Evolutionary conservation across 2,797 vertebrate genomes (phyloP).

Genomic region (Pogonophryne albipinna): DNA sequence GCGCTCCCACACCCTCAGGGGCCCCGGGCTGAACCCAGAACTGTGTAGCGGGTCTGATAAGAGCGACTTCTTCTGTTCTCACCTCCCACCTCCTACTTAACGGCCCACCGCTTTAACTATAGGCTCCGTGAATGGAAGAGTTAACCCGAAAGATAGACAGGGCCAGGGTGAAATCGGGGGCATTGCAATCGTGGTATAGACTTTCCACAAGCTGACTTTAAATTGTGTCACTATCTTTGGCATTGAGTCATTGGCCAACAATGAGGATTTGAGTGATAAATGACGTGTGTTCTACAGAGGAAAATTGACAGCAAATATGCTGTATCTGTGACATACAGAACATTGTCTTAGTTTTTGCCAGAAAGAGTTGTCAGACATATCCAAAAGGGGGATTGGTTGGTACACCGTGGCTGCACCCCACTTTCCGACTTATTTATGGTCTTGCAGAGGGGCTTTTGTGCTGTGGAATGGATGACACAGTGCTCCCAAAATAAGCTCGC

Average conservation of each 20-base stretch:
- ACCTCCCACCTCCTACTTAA: slow-evolving; percentile 58
- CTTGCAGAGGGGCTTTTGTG: slow-evolving; percentile 63
- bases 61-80: slow-evolving; percentile 51
- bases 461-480: slow-evolving; percentile 71
- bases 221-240: slow-evolving; percentile 14
- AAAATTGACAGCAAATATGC: background rate
- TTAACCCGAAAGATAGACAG: slow-evolving; percentile 54
- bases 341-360: slow-evolving; percentile 19
- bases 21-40: slow-evolving; percentile 36
- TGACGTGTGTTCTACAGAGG: background rate
- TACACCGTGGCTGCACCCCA: slow-evolving; percentile 45
- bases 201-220: slow-evolving; percentile 33
- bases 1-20: slow-evolving; percentile 51
- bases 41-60: slow-evolving; percentile 66
- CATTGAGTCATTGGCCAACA: slow-evolving; percentile 12
- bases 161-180: slow-evolving; percentile 26
- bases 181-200: slow-evolving; percentile 37
- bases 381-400: slow-evolving; percentile 24
- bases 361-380: slow-evolving; percentile 41
- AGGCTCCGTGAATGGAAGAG: slow-evolving; percentile 39
- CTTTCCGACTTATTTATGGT: slow-evolving; percentile 60
- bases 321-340: slow-evolving; percentile 33
- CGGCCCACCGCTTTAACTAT: slow-evolving; percentile 39
- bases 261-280: slow-evolving; percentile 15
- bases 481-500: slow-evolving; percentile 72